Percentiles rank a stretch among this genome's conserved stretches.
phyloP scores from a whole-genome alignment of 2,113 vertebrate genomes.

The Cricetomys ansorgei region DNA sequence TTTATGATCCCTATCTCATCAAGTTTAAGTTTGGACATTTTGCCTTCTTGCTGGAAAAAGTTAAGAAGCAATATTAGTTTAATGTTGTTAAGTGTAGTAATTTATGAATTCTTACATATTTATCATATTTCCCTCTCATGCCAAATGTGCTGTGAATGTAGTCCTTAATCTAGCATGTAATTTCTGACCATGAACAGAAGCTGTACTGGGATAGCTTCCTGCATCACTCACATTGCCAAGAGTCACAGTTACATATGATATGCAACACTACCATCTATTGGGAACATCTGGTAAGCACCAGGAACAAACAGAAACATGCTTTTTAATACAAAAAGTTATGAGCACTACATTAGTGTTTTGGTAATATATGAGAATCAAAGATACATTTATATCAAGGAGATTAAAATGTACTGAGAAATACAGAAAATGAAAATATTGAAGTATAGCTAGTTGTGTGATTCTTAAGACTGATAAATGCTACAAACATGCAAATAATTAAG shows the following conservation, averaged over 20 bases:
- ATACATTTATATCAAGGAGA: background rate
- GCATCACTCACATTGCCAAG: background rate
- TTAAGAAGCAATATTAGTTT: constrained; percentile 22
- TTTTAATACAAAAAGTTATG: constrained; percentile 7
- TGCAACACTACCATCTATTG: constrained; percentile 72
- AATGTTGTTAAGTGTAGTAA: constrained; percentile 11
- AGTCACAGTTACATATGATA: background rate
- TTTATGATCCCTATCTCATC: background rate
- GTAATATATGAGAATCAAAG: background rate
- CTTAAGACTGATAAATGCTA: background rate
- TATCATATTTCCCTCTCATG: background rate
- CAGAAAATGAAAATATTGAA: background rate
- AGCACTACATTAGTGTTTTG: background rate
- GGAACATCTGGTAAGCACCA: constrained; percentile 31
- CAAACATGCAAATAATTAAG: background rate
- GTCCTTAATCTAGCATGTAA: background rate
- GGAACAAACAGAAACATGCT: background rate
- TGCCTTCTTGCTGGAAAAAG: background rate
- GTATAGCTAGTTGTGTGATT: background rate
- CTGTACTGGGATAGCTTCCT: background rate
- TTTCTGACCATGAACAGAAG: constrained; percentile 26
- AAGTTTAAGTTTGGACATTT: background rate
- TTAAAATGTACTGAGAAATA: background rate
- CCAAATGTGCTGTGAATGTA: background rate
- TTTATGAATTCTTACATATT: background rate